Base-by-base conservation (phyloP, 2,797 vertebrate species). In the Streptopelia turtur region DNA sequence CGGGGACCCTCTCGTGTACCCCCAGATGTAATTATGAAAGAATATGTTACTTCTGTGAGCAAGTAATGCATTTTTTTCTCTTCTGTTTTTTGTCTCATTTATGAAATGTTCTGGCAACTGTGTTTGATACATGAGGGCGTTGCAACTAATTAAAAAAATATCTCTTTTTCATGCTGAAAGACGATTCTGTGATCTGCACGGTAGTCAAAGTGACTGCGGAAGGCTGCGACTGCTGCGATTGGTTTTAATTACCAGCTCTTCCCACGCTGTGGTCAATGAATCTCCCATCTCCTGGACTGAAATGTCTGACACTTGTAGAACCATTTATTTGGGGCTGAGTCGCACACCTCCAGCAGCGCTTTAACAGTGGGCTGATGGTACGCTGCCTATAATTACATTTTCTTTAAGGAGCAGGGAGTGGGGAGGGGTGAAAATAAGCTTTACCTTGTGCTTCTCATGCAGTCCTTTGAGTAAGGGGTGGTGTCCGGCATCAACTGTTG, bases 191-290 rank as follows among this genome's bases (percentile, higher is more conserved):
- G 87, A 37, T 96, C 93, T 87, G 43, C 57, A 0, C 23, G 35
- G 61, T 45, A 57, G 65, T 39, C 69, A 49, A 16, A 76, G 52
- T 35, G 81, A 16, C 65, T 55, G 66, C 31, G 55, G 69, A 81
- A 81, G 85, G 61, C 37, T 50, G 66, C 80, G 66, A 24, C 68
- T n/a, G 10, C 64, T 49, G 27, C 66, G 59, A 16, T 74, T 80
- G 78, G 37, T 89, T 69, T 79, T 75, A 57, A 93, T 94, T 84
- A 90, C 84, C 91, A 87, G 89, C 92, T 83, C 70, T 96, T 95
- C 72, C 87, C 53, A 60, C 72, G 21, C 35, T 57, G 47, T 49
- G 79, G 83, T 78, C 75, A 66, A 16, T 55, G 69, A 80, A 89
- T 69, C 84, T 52, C 74, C 57, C 27, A 79, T 72, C 59, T 94